Percentiles rank a stretch among this genome's conserved stretches.
Conservation (phyloP, 2,797 vertebrate genomes). For the Sebastolobus alascanus region DNA sequence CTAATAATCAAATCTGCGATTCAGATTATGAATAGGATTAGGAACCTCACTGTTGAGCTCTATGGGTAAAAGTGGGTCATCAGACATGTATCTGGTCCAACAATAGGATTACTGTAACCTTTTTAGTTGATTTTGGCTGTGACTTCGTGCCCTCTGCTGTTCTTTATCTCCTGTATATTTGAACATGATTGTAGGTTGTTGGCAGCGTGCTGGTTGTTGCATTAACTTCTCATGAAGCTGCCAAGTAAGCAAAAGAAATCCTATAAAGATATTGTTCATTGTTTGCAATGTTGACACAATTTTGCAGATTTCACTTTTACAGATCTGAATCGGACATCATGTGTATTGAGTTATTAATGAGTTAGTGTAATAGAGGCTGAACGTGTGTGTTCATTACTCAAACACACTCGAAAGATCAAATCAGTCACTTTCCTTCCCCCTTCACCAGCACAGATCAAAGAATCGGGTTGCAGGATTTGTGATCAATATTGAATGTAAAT, state of each 20-base stretch:
- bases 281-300: neutral
- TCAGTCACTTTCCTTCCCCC: neutral
- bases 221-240: conserved; percentile 15
- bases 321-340: neutral
- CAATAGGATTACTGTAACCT: neutral
- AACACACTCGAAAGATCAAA: neutral
- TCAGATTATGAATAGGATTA: too few species aligned
- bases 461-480: neutral
- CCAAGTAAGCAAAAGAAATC: neutral
- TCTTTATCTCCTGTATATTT: neutral
- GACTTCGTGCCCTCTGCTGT: neutral
- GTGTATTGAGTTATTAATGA: neutral
- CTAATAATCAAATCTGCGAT: too few species aligned
- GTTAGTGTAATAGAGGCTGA: neutral
- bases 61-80: neutral
- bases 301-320: neutral
- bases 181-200: neutral
- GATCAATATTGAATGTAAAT: neutral
- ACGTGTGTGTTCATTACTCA: neutral
- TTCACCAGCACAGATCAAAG: neutral
- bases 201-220: neutral
- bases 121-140: neutral
- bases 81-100: neutral
- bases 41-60: neutral
- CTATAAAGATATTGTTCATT: neutral